phyloP scores from a whole-genome alignment of 2,797 vertebrate species.

The Trachops cirrhosus region DNA sequence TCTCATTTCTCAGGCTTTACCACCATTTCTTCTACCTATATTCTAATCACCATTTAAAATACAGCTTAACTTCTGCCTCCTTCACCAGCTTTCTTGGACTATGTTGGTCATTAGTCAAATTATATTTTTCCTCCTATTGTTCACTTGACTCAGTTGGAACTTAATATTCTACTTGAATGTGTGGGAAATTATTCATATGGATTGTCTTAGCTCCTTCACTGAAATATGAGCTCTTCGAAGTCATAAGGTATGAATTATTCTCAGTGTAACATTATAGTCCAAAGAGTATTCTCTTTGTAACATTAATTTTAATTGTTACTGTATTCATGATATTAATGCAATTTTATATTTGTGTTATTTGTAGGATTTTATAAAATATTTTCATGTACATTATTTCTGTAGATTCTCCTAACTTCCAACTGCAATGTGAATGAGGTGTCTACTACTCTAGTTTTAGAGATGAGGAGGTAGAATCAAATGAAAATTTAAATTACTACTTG shows the following conservation, averaged over 20 bases:
- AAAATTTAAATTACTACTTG: neutral
- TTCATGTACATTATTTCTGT: neutral
- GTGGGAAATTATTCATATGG: neutral
- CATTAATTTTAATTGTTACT: neutral
- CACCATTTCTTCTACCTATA: neutral
- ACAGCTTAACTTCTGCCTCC: neutral
- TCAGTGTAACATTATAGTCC: neutral
- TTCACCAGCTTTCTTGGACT: neutral
- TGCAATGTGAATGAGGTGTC: neutral
- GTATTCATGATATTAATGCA: neutral
- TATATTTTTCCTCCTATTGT: neutral
- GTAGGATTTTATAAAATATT: neutral
- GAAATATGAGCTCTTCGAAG: neutral
- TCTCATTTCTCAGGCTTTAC: neutral
- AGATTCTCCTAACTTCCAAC: neutral
- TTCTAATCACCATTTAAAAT: neutral
- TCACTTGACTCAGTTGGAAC: neutral
- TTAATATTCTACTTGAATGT: neutral
- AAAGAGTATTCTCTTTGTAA: neutral
- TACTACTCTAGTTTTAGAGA: neutral
- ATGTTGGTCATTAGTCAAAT: neutral
- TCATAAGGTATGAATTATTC: neutral
- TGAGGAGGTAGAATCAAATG: neutral
- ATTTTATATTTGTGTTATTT: neutral
- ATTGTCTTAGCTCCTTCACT: neutral